Percentiles rank a stretch among this genome's conserved stretches.
phyloP scores from a whole-genome alignment of 2,888 invertebrate species.

The Anorthoa munda region DNA sequence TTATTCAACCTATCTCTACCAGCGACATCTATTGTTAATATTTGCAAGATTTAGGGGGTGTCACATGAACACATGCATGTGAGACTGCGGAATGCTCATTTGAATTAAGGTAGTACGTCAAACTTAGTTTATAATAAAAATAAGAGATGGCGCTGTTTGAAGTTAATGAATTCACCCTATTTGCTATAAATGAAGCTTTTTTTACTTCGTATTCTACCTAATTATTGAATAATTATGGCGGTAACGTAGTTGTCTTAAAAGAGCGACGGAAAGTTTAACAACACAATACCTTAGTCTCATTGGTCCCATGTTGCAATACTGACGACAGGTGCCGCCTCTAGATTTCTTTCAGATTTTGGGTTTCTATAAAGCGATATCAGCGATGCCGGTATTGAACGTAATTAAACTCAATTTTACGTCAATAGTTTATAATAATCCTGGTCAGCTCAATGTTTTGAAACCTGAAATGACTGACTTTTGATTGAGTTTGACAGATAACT shows the following conservation, averaged over 20 bases:
- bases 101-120: too few species aligned
- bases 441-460: not conserved
- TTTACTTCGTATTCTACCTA: not conserved
- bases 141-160: constrained; percentile 32
- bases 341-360: not conserved
- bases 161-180: not conserved
- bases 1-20: not conserved
- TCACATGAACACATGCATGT: not conserved
- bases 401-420: not conserved
- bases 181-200: not conserved
- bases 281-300: not conserved
- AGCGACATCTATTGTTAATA: constrained; percentile 43
- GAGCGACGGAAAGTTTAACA: not conserved
- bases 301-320: not conserved
- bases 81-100: not conserved
- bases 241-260: not conserved
- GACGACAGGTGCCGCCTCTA: not conserved
- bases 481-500: too few species aligned
- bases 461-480: too few species aligned
- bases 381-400: too few species aligned
- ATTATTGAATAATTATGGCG: not conserved
- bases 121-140: not conserved
- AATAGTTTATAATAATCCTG: not conserved
- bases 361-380: not conserved
- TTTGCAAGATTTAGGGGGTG: not conserved